Evolutionary conservation across 2,113 vertebrate species (phyloP).

Genomic region (Falcunculus frontatus): DNA sequence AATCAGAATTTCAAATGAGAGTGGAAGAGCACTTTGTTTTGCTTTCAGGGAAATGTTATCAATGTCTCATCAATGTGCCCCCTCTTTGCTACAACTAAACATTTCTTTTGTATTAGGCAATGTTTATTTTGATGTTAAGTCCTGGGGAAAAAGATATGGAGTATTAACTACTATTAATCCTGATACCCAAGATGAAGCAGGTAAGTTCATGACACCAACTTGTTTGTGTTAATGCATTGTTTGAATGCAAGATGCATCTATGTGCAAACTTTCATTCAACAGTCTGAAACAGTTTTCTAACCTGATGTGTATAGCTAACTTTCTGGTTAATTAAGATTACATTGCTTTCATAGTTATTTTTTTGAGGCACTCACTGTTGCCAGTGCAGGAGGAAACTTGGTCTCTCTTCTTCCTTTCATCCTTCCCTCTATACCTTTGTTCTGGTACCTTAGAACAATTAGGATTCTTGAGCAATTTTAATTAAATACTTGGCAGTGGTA

Average conservation of each 20-base stretch:
- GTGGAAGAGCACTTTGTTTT: neutral
- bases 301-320: neutral
- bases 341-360: neutral
- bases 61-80: neutral
- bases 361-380: neutral
- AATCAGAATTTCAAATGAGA: neutral
- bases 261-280: neutral
- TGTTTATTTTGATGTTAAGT: conserved; percentile 90
- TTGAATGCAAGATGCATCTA: neutral
- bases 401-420: neutral
- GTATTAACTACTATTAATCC: conserved; percentile 67
- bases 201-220: conserved; percentile 58
- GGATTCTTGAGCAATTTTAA: neutral
- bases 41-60: neutral
- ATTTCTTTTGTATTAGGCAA: conserved; percentile 76
- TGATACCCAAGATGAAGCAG: conserved; percentile 62
- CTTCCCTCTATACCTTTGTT: neutral
- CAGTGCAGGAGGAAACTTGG: neutral
- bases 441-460: neutral
- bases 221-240: neutral
- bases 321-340: neutral
- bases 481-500: neutral
- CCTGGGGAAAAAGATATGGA: conserved; percentile 84
- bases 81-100: neutral
- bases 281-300: neutral